These are phyloP conservation scores for Mormyrops boulengeri DNA, from an alignment of 2,797 vertebrate species.

Conservation along the genomic window DNA sequence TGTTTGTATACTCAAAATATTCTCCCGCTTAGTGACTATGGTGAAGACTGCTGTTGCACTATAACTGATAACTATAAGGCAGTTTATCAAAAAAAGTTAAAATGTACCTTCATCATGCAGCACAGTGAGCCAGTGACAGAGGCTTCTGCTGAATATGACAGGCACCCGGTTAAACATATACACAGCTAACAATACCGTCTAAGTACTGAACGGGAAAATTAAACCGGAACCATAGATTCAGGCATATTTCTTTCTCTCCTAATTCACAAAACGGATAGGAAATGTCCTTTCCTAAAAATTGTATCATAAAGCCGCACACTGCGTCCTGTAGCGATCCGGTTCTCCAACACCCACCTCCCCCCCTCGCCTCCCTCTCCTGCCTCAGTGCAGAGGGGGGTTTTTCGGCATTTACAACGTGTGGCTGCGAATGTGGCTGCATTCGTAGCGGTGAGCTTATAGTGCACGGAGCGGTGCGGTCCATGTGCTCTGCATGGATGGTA, in stretches of 20 bases:
- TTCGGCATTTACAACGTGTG: slow-evolving; percentile 16
- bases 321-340: slow-evolving; percentile 5
- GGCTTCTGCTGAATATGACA: not conserved
- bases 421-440: slow-evolving; percentile 12
- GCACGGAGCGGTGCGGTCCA: slow-evolving; percentile 10
- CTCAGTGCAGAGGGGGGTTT: not conserved
- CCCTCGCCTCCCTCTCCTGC: not conserved
- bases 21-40: not conserved
- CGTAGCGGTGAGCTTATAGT: slow-evolving; percentile 3
- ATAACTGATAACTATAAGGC: not conserved
- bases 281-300: not conserved
- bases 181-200: not conserved
- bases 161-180: not conserved
- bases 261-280: not conserved
- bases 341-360: not conserved
- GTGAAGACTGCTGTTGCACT: not conserved
- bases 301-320: not conserved
- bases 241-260: not conserved
- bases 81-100: not conserved
- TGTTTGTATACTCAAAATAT: not conserved
- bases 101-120: not conserved
- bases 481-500: slow-evolving; percentile 24
- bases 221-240: not conserved
- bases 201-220: not conserved
- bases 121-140: not conserved